Percentiles rank a stretch among this genome's conserved stretches.
These are phyloP conservation scores for Aurelia aurita complex sp. Pacific DNA, from an alignment of 30 jellyfish, hydroid and myxozoan genomes.

Conservation along the genomic window DNA sequence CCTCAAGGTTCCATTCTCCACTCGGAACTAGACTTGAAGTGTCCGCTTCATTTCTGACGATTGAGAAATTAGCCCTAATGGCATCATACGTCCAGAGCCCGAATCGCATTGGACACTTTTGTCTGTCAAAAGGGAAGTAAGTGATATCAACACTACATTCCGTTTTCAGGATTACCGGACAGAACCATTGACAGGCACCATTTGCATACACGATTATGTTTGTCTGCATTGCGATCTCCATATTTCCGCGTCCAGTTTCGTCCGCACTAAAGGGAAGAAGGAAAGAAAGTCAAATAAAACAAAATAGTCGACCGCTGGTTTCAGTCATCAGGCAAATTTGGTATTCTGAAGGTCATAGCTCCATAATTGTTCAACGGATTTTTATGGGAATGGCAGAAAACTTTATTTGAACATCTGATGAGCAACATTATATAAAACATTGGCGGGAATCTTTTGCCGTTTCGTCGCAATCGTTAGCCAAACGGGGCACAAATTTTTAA, in stretches of 20 bases:
- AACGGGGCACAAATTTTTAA: too few relatives aligned
- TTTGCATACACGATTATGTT: conserved; percentile 37
- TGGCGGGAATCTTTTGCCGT: too few relatives aligned
- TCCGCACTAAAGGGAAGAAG: conserved; percentile 67
- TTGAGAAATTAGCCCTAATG: conserved; percentile 41
- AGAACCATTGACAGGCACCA: conserved; percentile 78
- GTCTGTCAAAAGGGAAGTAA: conserved; percentile 88
- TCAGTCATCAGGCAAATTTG: too few relatives aligned
- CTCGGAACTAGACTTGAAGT: conserved; percentile 28
- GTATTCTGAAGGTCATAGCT: too few relatives aligned
- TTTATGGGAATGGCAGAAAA: too few relatives aligned
- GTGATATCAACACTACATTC: conserved; percentile 75
- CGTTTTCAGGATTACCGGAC: conserved; percentile 79
- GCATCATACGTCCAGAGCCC: conserved; percentile 91
- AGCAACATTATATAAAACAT: too few relatives aligned
- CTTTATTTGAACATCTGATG: too few relatives aligned
- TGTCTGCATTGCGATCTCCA: conserved; percentile 72
- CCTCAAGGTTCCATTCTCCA: conserved; percentile 76
- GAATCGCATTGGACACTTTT: conserved; percentile 79
- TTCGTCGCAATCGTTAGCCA: too few relatives aligned
- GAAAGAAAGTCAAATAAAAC: neutral
- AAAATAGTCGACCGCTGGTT: too few relatives aligned
- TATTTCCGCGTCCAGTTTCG: conserved; percentile 70
- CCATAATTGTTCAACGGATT: too few relatives aligned
- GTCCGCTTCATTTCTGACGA: conserved; percentile 42